Evolutionary conservation across 2,888 invertebrate genomes (phyloP).

Genomic region (Coelopa pilipes): DNA sequence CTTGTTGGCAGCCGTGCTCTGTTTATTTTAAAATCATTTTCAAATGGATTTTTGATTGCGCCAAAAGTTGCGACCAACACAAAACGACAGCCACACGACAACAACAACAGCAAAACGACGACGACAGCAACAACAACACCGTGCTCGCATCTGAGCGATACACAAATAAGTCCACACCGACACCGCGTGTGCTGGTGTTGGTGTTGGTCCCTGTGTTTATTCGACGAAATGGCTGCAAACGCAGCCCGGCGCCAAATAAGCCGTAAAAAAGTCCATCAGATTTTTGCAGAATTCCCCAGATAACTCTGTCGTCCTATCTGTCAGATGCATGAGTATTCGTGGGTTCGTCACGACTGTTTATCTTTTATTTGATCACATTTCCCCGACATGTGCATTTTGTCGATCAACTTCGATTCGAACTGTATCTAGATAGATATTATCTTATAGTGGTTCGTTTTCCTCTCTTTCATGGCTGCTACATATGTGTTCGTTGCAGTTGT

Average conservation of each 20-base stretch:
- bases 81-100: too few relatives aligned
- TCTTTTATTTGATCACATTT: not conserved
- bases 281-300: constrained; percentile 24
- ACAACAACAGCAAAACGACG: too few relatives aligned
- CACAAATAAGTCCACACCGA: too few relatives aligned
- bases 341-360: not conserved
- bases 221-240: constrained; percentile 21
- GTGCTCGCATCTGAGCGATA: too few relatives aligned
- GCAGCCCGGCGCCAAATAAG: constrained; percentile 2
- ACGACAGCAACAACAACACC: too few relatives aligned
- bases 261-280: constrained; percentile 3
- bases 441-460: too few relatives aligned
- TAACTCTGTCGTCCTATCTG: constrained; percentile 9
- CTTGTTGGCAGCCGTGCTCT: not conserved
- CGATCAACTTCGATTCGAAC: not conserved
- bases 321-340: constrained; percentile 1
- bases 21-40: constrained; percentile 19
- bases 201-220: constrained; percentile 14
- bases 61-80: constrained; percentile 18
- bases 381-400: not conserved
- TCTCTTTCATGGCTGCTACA: too few relatives aligned
- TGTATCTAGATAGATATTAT: too few relatives aligned
- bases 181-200: not conserved
- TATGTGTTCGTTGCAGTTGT: too few relatives aligned
- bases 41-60: constrained; percentile 25